Conservation (phyloP, 2,113 vertebrate genomes). For the Antechinus flavipes region DNA sequence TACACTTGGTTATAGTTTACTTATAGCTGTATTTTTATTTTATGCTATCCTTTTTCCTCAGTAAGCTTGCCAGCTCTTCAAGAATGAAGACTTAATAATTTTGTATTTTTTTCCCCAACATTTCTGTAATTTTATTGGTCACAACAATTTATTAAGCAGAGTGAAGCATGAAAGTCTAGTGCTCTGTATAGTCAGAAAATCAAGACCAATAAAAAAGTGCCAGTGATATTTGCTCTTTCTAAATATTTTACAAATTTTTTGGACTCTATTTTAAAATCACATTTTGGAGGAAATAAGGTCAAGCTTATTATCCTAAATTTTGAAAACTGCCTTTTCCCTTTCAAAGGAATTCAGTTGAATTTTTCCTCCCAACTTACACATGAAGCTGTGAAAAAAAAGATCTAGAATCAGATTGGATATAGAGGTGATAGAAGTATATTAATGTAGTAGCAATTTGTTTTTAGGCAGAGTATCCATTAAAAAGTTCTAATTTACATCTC, state of each 20-base stretch:
- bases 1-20: background rate
- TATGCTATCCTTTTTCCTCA: background rate
- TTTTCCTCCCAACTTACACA: background rate
- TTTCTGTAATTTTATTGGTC: background rate
- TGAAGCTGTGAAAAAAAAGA: background rate
- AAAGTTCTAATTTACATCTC: background rate
- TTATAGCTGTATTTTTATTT: background rate
- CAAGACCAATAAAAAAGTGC: too few relatives aligned
- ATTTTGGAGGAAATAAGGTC: background rate
- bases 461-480: background rate
- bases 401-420: background rate
- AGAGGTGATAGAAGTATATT: background rate
- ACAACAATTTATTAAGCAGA: too few relatives aligned
- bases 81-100: background rate
- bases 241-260: background rate
- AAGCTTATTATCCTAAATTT: background rate
- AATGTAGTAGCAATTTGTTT: background rate
- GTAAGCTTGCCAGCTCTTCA: background rate
- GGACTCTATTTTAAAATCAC: background rate
- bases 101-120: background rate
- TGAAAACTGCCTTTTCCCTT: background rate
- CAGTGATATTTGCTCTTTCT: background rate
- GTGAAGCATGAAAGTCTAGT: background rate
- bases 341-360: background rate
- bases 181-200: background rate